phyloP scores from a whole-genome alignment of 2,113 vertebrate genomes.

The Proteles cristata region DNA sequence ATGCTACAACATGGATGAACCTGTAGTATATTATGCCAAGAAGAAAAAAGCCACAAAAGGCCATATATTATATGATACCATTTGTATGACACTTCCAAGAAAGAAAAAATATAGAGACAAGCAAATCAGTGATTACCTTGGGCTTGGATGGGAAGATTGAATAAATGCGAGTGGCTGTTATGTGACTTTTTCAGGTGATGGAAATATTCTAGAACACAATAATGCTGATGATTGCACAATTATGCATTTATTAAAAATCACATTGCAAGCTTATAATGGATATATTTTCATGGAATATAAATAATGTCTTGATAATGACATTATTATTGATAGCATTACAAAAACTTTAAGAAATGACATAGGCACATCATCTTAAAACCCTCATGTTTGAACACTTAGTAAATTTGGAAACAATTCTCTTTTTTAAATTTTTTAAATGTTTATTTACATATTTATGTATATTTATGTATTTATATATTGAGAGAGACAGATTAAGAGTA shows the following conservation, averaged over 20 bases:
- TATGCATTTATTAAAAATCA: constrained; percentile 8
- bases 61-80: background rate
- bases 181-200: background rate
- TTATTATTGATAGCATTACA: background rate
- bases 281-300: constrained; percentile 31
- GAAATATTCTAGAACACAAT: background rate
- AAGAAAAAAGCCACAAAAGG: background rate
- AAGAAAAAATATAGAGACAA: background rate
- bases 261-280: background rate
- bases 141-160: background rate
- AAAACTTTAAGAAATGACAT: background rate
- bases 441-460: too few species aligned
- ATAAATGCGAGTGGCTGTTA: background rate
- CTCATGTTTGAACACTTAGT: background rate
- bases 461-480: too few species aligned
- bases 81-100: background rate
- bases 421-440: too few species aligned
- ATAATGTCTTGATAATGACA: background rate
- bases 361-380: constrained; percentile 14
- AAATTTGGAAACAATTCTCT: constrained; percentile 61
- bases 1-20: background rate
- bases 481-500: too few species aligned
- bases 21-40: background rate
- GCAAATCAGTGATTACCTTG: background rate
- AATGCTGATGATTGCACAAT: background rate